Evolutionary conservation across 2,797 vertebrate species (phyloP).

Genomic region (Chloroceryle inda): DNA sequence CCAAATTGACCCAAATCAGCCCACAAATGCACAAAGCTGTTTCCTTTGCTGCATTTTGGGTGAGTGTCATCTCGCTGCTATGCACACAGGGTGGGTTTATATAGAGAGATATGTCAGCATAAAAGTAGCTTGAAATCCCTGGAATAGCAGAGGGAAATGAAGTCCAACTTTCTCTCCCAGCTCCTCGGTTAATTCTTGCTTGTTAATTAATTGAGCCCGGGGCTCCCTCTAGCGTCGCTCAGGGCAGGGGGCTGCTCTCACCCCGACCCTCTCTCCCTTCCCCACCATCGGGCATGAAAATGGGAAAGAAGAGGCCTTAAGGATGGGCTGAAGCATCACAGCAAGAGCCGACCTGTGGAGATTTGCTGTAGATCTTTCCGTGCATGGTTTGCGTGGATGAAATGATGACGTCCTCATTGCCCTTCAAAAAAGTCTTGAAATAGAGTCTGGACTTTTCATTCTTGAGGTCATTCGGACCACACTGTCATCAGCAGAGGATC

Average conservation of each 20-base stretch:
- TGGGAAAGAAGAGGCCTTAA: accelerated
- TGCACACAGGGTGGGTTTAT: accelerated
- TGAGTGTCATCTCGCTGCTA: accelerated
- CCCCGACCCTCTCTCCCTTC: not conserved
- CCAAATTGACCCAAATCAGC: not conserved
- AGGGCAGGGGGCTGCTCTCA: not conserved
- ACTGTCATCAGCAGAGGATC: not conserved
- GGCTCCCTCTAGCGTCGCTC: constrained; percentile 70
- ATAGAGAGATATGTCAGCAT: too few species aligned
- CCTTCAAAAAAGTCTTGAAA: too few species aligned
- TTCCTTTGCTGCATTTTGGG: not conserved
- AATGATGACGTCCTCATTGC: accelerated
- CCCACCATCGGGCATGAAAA: accelerated
- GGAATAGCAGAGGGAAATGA: not conserved
- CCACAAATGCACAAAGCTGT: accelerated
- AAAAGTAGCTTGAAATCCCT: not conserved
- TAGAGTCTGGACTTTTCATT: not conserved
- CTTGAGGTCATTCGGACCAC: not conserved
- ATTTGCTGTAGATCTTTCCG: not conserved
- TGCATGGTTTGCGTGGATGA: accelerated
- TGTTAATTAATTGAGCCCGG: constrained; percentile 29
- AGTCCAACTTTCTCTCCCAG: not conserved
- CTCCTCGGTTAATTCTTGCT: not conserved
- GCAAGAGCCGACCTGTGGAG: not conserved
- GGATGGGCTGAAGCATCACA: not conserved